These are phyloP conservation scores for Hippocampus kuda DNA, from an alignment of 2,797 vertebrate genomes.

Conservation along the genomic window DNA sequence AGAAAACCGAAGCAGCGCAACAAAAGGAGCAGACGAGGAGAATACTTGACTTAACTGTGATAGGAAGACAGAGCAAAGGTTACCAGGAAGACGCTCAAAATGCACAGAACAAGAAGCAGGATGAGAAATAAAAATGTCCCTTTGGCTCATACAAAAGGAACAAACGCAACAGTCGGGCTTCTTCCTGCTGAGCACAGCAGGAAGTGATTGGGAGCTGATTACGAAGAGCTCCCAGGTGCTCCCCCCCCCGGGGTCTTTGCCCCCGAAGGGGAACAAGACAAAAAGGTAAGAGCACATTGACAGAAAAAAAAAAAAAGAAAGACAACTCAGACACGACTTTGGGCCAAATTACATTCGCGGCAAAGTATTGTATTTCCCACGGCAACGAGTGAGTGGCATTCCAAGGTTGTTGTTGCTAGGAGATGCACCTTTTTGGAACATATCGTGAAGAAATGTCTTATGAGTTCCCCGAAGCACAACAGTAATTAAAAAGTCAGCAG, in stretches of 20 bases:
- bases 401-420: conserved; percentile 10
- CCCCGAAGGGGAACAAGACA: neutral
- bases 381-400: conserved; percentile 8
- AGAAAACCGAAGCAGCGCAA: too few species aligned
- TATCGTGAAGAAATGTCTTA: neutral
- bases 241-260: neutral
- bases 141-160: neutral
- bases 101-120: neutral
- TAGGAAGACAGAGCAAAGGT: neutral
- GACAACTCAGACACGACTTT: neutral
- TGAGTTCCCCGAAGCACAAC: neutral
- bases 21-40: neutral
- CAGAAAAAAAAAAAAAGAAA: neutral
- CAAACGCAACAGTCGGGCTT: neutral
- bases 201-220: neutral
- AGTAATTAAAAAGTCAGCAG: conserved; percentile 7
- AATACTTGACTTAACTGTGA: neutral
- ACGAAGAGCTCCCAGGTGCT: neutral
- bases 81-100: neutral
- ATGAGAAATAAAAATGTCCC: neutral
- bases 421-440: neutral
- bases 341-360: neutral
- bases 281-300: neutral
- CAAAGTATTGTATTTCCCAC: conserved; percentile 6
- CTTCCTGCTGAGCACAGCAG: neutral